phyloP scores from a whole-genome alignment of 2,888 invertebrate genomes.

The Thymelicus sylvestris region DNA sequence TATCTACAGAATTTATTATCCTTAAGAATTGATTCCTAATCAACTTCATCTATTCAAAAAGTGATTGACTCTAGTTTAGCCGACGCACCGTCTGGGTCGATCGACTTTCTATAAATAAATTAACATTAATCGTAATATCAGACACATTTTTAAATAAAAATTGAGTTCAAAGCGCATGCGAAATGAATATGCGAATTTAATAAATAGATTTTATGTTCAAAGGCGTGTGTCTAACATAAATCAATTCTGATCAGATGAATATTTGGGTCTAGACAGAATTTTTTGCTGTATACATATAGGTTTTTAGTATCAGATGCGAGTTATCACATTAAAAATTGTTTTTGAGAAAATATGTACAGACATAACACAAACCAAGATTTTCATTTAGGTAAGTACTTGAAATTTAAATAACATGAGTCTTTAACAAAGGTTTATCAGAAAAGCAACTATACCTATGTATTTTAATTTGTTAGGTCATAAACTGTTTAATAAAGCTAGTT shows the following conservation, averaged over 20 bases:
- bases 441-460: no score
- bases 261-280: neutral
- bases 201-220: neutral
- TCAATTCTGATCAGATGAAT: neutral
- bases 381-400: no score
- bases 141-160: constrained; percentile 23
- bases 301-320: no score
- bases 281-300: no score
- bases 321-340: no score
- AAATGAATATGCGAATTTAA: constrained; percentile 28
- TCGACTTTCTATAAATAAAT: constrained; percentile 32
- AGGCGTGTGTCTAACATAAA: neutral
- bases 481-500: no score
- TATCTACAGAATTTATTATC: neutral
- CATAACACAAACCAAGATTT: no score
- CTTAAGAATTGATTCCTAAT: constrained; percentile 1
- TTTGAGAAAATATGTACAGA: no score
- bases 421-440: no score
- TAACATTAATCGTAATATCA: constrained; percentile 27
- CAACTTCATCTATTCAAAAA: constrained; percentile 8
- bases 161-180: constrained; percentile 10
- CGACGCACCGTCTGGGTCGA: constrained; percentile 28
- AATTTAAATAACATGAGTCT: no score
- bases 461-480: no score
- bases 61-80: constrained; percentile 9